Conservation (phyloP, 2,888 invertebrate genomes). For the Latrodectus hesperus region DNA sequence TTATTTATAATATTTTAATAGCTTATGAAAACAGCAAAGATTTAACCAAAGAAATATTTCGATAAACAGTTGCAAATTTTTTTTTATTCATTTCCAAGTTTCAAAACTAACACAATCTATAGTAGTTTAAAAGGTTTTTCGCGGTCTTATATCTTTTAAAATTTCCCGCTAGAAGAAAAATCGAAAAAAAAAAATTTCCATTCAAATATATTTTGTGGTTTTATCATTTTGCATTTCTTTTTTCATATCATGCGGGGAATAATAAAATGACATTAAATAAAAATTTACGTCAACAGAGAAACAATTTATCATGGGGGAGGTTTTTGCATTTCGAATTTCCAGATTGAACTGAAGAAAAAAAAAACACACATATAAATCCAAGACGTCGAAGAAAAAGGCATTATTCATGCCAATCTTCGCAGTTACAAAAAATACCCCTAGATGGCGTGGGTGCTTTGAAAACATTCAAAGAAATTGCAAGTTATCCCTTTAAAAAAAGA, state of each 20-base stretch:
- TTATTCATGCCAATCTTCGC: slow-evolving; percentile 11
- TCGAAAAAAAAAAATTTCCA: neutral
- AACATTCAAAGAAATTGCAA: slow-evolving; percentile 18
- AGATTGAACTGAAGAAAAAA: neutral
- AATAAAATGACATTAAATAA: slow-evolving; percentile 42
- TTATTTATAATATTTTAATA: no score
- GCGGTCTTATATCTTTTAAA: no score
- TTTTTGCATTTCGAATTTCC: slow-evolving; percentile 36
- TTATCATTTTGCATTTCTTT: no score
- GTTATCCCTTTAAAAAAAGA: neutral
- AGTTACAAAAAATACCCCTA: slow-evolving; percentile 45
- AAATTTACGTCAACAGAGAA: slow-evolving; percentile 59
- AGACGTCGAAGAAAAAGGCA: neutral
- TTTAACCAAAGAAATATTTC: no score
- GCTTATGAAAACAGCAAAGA: no score
- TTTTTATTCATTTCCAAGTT: no score
- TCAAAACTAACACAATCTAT: no score
- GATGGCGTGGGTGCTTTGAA: slow-evolving; percentile 46
- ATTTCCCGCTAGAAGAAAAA: neutral
- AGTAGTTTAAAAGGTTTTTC: no score
- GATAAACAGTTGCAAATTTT: no score
- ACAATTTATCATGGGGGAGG: slow-evolving; percentile 51
- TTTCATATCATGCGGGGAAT: neutral
- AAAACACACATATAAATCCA: no score
- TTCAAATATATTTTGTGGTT: no score